Conservation (phyloP, 2,113 vertebrate genomes). For the Ptychochromis oligacanthus region DNA sequence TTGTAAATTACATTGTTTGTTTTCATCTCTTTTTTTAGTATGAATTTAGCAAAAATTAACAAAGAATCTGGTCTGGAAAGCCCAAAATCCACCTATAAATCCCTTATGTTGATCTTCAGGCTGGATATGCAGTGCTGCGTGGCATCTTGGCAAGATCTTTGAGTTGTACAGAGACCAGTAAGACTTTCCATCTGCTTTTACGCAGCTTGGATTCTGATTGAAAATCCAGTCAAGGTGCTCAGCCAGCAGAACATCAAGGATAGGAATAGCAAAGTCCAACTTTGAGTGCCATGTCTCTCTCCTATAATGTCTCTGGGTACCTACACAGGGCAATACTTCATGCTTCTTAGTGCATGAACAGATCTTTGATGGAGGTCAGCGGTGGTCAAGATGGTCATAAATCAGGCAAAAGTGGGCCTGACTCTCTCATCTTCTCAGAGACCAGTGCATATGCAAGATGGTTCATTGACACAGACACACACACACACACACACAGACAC, state of each 20-base stretch:
- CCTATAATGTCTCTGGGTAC: not conserved
- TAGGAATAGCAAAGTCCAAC: not conserved
- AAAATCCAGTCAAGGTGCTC: slow-evolving; percentile 28
- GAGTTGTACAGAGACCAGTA: not conserved
- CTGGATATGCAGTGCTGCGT: not conserved
- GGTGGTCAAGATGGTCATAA: not conserved
- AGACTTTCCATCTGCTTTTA: slow-evolving; percentile 38
- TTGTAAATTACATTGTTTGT: no score
- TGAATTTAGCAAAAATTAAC: not conserved
- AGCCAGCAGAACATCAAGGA: not conserved
- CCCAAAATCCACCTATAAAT: slow-evolving; percentile 35
- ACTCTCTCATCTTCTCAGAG: slow-evolving; percentile 1
- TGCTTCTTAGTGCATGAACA: not conserved
- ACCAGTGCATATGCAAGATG: not conserved
- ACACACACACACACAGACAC: not conserved
- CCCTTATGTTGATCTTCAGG: slow-evolving; percentile 38
- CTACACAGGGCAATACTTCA: not conserved
- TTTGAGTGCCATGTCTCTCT: not conserved
- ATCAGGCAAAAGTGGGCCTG: slow-evolving; percentile 12
- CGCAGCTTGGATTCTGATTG: not conserved
- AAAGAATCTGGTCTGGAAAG: slow-evolving; percentile 11
- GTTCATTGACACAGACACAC: not conserved
- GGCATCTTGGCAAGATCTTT: slow-evolving; percentile 10
- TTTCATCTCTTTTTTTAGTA: not conserved
- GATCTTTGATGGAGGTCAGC: slow-evolving; percentile 12